A percentile compares a stretch with the other conserved stretches of the same genome.
phyloP scores from a whole-genome alignment of 2,113 vertebrate species.

The Paramisgurnus dabryanus region DNA sequence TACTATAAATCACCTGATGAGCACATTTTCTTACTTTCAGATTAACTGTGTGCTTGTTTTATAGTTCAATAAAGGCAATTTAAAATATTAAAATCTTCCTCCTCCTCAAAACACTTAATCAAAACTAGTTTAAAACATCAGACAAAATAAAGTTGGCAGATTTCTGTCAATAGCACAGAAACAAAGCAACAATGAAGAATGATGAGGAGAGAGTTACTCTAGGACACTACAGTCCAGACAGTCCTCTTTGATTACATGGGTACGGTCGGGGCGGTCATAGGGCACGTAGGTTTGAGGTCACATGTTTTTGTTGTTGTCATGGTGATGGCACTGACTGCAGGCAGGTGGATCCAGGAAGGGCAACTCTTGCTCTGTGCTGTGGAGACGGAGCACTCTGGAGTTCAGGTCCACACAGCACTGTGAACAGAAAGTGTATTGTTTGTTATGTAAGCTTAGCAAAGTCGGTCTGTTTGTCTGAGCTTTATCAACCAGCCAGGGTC shows the following conservation, averaged over 20 bases:
- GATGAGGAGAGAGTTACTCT: neutral
- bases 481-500: too few species aligned
- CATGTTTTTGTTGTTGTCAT: conserved; percentile 76
- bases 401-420: conserved; percentile 90
- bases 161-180: conserved; percentile 56
- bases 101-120: conserved; percentile 30
- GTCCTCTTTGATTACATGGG: conserved; percentile 31
- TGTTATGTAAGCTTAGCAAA: neutral
- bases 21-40: neutral
- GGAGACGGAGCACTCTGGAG: conserved; percentile 76
- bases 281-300: conserved; percentile 58
- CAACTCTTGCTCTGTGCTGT: conserved; percentile 78
- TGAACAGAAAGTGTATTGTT: neutral
- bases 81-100: conserved; percentile 5
- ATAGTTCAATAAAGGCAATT: conserved; percentile 23
- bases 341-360: conserved; percentile 78
- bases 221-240: conserved; percentile 30
- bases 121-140: conserved; percentile 56
- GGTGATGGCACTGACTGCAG: conserved; percentile 65
- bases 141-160: conserved; percentile 51
- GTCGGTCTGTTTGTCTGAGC: too few species aligned
- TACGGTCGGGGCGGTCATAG: neutral
- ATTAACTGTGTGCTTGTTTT: neutral
- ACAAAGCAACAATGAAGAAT: conserved; percentile 53
- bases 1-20: conserved; percentile 10